phyloP scores from a whole-genome alignment of 2,888 invertebrate species.

The Ceriagrion tenellum region DNA sequence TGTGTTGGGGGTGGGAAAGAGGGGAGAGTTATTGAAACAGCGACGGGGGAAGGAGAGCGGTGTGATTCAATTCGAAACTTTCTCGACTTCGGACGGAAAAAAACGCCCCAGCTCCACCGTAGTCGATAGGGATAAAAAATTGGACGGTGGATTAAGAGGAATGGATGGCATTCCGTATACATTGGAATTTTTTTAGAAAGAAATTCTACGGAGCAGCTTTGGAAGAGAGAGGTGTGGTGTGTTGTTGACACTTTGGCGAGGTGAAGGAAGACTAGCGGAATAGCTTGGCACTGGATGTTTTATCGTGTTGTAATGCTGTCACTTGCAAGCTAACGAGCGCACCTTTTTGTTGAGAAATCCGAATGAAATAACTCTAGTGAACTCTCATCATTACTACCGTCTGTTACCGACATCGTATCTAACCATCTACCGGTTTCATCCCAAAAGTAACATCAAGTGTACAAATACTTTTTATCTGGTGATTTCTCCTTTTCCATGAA shows the following conservation, averaged over 20 bases:
- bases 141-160: not conserved
- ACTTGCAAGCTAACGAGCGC: not conserved
- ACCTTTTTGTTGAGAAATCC: too few species aligned
- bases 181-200: not conserved
- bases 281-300: not conserved
- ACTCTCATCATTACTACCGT: too few species aligned
- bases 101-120: not conserved
- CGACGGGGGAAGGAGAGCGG: not conserved
- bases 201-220: not conserved
- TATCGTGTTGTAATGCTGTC: not conserved
- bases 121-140: conserved; percentile 24
- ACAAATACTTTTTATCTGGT: too few species aligned
- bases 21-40: not conserved
- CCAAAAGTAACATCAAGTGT: too few species aligned
- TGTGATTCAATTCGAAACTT: conserved; percentile 61
- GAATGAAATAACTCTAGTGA: too few species aligned
- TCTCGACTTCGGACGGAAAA: conserved; percentile 26
- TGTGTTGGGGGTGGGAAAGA: too few species aligned
- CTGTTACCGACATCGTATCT: too few species aligned
- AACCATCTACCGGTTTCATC: too few species aligned
- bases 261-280: not conserved
- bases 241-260: not conserved
- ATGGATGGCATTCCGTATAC: conserved; percentile 42
- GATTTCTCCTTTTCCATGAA: too few species aligned
- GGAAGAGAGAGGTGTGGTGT: not conserved